phyloP scores from a whole-genome alignment of 2,888 invertebrate genomes.

The Apamea sordens region DNA sequence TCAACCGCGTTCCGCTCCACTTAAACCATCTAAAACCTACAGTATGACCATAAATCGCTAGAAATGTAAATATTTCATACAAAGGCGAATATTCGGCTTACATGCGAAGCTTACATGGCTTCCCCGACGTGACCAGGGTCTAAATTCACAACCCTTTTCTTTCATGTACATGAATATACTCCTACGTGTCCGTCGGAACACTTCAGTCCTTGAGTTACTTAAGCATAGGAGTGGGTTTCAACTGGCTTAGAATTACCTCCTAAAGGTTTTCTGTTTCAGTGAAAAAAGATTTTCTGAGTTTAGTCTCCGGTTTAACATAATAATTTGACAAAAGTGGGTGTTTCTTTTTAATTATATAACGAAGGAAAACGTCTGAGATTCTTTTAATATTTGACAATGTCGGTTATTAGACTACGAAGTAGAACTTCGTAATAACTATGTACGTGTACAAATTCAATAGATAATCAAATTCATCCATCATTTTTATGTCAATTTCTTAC shows the following conservation, averaged over 20 bases:
- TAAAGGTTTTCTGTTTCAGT: not conserved
- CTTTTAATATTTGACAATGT: not conserved
- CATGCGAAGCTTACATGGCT: slow-evolving; percentile 39
- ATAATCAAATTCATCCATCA: slow-evolving; percentile 43
- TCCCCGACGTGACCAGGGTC: slow-evolving; percentile 56
- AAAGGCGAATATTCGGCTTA: slow-evolving; percentile 53
- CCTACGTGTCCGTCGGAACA: slow-evolving; percentile 13
- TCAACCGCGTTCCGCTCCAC: slow-evolving; percentile 11
- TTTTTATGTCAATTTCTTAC: slow-evolving; percentile 39
- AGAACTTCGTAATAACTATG: too few species aligned
- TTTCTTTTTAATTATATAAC: slow-evolving; percentile 13
- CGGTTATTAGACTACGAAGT: not conserved
- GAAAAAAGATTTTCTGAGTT: not conserved
- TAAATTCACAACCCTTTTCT: slow-evolving; percentile 53
- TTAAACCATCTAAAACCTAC: slow-evolving; percentile 37
- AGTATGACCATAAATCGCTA: slow-evolving; percentile 37
- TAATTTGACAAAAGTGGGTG: slow-evolving; percentile 2
- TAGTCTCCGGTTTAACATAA: not conserved
- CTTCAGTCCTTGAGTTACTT: slow-evolving; percentile 10
- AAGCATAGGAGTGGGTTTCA: not conserved
- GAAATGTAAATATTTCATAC: slow-evolving; percentile 59
- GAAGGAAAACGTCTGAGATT: not conserved
- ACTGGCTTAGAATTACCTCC: slow-evolving; percentile 6
- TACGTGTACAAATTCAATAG: slow-evolving; percentile 7
- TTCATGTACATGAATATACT: slow-evolving; percentile 30